These are phyloP conservation scores for Rutpela maculata DNA, from an alignment of 2,888 invertebrate species.

Conservation along the genomic window DNA sequence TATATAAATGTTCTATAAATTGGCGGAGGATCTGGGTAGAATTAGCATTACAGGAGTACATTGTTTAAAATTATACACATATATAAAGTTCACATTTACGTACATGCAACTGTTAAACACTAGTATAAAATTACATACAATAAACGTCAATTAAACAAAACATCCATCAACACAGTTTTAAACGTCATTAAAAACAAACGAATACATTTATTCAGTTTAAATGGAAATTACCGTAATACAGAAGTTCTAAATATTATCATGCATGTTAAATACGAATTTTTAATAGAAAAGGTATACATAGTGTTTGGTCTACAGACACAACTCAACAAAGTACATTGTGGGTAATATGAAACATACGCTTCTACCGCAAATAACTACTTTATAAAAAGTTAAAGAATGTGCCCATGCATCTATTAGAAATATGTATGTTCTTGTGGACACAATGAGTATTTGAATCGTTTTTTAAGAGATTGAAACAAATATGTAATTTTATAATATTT, in stretches of 20 bases:
- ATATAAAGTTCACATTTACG: neutral
- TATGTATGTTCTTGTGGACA: too few relatives aligned
- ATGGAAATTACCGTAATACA: neutral
- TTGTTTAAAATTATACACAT: neutral
- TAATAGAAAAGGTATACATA: too few relatives aligned
- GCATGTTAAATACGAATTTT: neutral
- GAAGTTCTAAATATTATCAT: neutral
- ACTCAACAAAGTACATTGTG: too few relatives aligned
- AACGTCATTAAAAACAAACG: conserved; percentile 13
- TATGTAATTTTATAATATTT: too few relatives aligned
- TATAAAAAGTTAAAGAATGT: too few relatives aligned
- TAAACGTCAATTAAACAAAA: conserved; percentile 28
- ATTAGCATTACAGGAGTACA: too few relatives aligned
- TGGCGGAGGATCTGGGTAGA: neutral
- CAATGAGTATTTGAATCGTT: too few relatives aligned
- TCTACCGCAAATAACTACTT: too few relatives aligned
- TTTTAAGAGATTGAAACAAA: too few relatives aligned
- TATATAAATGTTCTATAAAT: neutral
- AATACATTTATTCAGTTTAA: neutral
- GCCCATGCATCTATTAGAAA: too few relatives aligned
- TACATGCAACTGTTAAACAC: conserved; percentile 17
- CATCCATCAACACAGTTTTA: conserved; percentile 22
- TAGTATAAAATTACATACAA: conserved; percentile 3
- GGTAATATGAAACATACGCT: too few relatives aligned
- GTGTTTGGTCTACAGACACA: too few relatives aligned